Evolutionary conservation across 2,888 invertebrate genomes (phyloP).

Genomic region (Cerceris ruficornis): DNA sequence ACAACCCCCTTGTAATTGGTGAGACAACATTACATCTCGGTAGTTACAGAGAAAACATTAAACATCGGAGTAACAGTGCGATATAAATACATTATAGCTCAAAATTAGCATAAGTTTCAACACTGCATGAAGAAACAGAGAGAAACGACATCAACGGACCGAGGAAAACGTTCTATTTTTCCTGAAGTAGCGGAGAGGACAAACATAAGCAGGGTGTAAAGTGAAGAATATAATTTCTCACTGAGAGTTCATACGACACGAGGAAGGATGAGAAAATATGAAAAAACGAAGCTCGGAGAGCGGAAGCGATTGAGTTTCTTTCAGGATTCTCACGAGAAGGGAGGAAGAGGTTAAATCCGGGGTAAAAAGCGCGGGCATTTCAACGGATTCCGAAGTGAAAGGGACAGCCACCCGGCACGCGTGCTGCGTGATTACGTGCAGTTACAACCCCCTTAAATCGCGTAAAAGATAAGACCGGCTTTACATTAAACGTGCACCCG

Average conservation of each 20-base stretch:
- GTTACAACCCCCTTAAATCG: constrained; percentile 71
- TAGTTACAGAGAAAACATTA: too few species aligned
- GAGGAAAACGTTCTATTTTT: too few species aligned
- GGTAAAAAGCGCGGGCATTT: constrained; percentile 60
- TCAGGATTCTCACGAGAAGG: constrained; percentile 18
- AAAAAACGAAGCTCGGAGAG: not conserved
- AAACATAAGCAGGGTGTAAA: not conserved
- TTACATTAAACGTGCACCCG: constrained; percentile 66
- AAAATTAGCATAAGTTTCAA: too few species aligned
- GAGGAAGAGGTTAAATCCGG: constrained; percentile 37
- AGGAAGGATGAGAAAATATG: constrained; percentile 5
- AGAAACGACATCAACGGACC: not conserved
- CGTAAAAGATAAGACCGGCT: constrained; percentile 71
- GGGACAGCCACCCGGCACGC: constrained; percentile 47
- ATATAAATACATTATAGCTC: too few species aligned
- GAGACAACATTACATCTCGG: too few species aligned
- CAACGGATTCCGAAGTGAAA: constrained; percentile 65
- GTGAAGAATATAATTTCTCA: not conserved
- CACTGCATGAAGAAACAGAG: not conserved
- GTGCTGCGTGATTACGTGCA: constrained; percentile 70
- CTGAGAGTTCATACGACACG: not conserved
- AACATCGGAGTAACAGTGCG: too few species aligned
- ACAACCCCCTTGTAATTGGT: too few species aligned
- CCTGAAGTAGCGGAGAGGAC: too few species aligned
- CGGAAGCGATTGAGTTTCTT: constrained; percentile 8